Evolutionary conservation across 2,888 invertebrate species (phyloP), one percentile per base, ranked within the genome.

Genomic region (Drosophila cracens): DNA sequence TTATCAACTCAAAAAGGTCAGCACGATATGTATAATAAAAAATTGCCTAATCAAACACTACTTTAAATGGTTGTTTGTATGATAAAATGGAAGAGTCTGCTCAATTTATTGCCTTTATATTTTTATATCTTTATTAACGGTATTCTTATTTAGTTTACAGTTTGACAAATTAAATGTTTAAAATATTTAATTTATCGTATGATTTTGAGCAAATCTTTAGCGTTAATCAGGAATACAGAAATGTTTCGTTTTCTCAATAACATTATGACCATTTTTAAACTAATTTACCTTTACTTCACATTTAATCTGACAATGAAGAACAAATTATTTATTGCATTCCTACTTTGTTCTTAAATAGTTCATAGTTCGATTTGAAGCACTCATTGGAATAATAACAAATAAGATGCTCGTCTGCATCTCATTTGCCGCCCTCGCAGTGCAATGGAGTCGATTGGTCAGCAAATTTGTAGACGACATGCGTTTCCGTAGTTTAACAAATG

Each of bases 401-500:
- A 29, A 7, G 13, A 2, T 56, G 36, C 51, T 52, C 71, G 60
- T 46, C 81, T 34, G 60, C 40, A 63, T 69, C 38, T 62, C 58
- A 58, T 38, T 56, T 52, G 78, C 61, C 77, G 68, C 68, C 63
- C 63, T 63, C 68, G 58, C 67, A 52, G 29, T n/a, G n/a, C 51
- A 43, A 46, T 46, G 54, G 49, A 79, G 63, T 67, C 70, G 65
- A 57, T 53, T 71, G 48, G 61, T 52, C 72, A 33, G 69, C 74
- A 73, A 85, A 87, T 87, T 87, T 88, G 88, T 87, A 62, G 72
- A 70, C 69, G 83, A 89, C 87, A 90, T 83, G 84, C 79, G 79
- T 82, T 90, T 87, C 90, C 89, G 90, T 74, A 77, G 82, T 78
- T 83, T 75, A 81, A 88, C 84, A 90, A 87, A 90, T 87, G 90